Base-by-base conservation (phyloP, 2,888 invertebrate genomes). In the Ferrisia virgata region DNA sequence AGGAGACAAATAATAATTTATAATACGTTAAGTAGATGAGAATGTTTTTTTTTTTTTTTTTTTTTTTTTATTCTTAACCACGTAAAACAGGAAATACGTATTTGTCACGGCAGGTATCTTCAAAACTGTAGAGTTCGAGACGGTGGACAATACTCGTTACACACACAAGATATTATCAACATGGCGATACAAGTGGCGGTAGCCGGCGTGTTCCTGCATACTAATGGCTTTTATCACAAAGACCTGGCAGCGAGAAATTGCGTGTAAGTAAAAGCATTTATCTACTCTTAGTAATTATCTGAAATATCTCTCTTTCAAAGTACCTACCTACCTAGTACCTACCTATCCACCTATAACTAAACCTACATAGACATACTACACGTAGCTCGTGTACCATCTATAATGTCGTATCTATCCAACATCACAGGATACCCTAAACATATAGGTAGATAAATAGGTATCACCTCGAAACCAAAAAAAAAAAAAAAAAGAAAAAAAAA, bases 201-300 rank as follows among this genome's bases (percentile, higher is more conserved):
- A 87, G 98, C 96, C 22, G 91, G 96, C 85, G 94, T 95, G 85
- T 97, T 95, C 89, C 91, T 98, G 86, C 97, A 98, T 88, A 93
- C 94, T 84, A 94, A 95, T 87, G 92, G 94, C 85, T 91, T 98
- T 85, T 92, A 97, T 86, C 97, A 98, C 89, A 93, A 94, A 88
- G 98, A 98, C 88, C 91, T 98, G 85, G 96, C 97, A 9, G 92
- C 96, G 53, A 93, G 97, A 88, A 97, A 97, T 90, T 96, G 96
- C 89, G 92, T 96, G 95, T 96, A 92, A 93, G 95, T 92, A 88
- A 85, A 85, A 13, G 64, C 79, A 33, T 36, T 18, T n/a, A 33
- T 33, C 33, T 72, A 31, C n/a, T 36, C 31, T 58, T 43, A 69
- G 39, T 18, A 81, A 79, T 81, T 72, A 72, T 36, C 72, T 33